These are phyloP conservation scores for Anser brachyrhynchus DNA, from an alignment of 2,113 vertebrate genomes.

Conservation along the genomic window DNA sequence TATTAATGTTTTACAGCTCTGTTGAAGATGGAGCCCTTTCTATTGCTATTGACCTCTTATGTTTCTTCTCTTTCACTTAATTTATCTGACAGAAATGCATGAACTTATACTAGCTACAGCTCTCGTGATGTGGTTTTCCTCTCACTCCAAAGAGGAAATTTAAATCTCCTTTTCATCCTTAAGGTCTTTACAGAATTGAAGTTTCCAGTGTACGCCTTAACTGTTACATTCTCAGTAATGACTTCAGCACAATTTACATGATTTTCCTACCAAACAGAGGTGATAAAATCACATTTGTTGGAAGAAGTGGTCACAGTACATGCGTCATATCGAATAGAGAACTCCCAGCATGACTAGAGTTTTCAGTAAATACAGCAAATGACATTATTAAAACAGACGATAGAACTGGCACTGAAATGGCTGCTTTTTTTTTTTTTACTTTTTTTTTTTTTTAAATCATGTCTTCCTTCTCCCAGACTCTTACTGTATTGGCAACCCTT, in stretches of 20 bases:
- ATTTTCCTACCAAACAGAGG: not conserved
- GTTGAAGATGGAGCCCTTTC: not conserved
- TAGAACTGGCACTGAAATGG: not conserved
- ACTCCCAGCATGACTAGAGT: slow-evolving; percentile 2
- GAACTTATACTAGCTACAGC: not conserved
- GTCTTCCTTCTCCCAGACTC: not conserved
- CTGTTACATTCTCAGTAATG: not conserved
- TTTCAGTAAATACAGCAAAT: slow-evolving; percentile 39
- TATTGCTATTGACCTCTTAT: not conserved
- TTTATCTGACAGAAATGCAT: not conserved
- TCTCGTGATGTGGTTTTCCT: not conserved
- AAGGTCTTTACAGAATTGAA: not conserved
- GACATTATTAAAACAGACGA: slow-evolving; percentile 45
- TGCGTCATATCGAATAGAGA: not conserved
- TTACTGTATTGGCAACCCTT: not conserved
- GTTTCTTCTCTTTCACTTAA: not conserved
- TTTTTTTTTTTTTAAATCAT: not conserved
- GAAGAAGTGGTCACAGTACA: not conserved
- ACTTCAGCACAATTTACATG: not conserved
- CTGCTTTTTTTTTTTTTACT: too few relatives aligned
- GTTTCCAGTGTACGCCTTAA: not conserved
- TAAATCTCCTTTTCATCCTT: not conserved
- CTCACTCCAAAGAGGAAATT: not conserved
- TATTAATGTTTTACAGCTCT: not conserved
- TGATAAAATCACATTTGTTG: not conserved